Base-by-base conservation (phyloP, 2,113 vertebrate genomes). In the Pyrgilauda ruficollis region DNA sequence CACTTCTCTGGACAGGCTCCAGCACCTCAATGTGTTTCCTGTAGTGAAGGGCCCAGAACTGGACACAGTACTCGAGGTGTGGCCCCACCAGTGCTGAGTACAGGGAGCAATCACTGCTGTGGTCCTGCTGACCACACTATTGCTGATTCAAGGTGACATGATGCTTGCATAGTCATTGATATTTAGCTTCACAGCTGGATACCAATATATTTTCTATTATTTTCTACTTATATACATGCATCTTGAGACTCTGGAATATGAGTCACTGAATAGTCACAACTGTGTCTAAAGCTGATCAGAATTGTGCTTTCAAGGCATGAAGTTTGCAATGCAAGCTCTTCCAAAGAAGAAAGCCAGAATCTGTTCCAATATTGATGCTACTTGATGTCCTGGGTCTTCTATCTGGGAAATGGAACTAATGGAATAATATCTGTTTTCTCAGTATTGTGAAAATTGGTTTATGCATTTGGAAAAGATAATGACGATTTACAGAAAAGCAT, bases 41-140 rank as follows among this genome's bases (percentile, higher is more conserved):
- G 15, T 3, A 28, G 26, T 10, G 52, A 55, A 13, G 20, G 46
- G 9, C 13, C 4, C 35, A 84, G 22, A 92, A 26, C 30, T 19
- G 66, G 18, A 66, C 22, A 18, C 26, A 37, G 22, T 0, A 55
- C 3, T 37, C 0, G 0, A 61, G 22, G 7, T 30, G 26, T 13
- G 8, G 10, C 26, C 50, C 27, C 55, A 37, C 5, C 35, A 43
- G 15, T 11, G 31, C 46, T 3, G 2, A 67, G n/a, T 43, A 6
- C 10, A 9, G 10, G 15, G 28, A 9, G 1, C 4, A 7, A 13
- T 50, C 41, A 17, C 43, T 58, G 27, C 9, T 30, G 15, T 75
- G 27, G 2, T 63, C 47, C 62, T 69, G 28, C 33, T 52, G 64
- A 37, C 18, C 30, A 37, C 44, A 1, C 7, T 28, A 3, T 15